A percentile compares a stretch with the other conserved stretches of the same genome.
These are phyloP conservation scores for Hemibagrus guttatus DNA, from an alignment of 2,797 vertebrate species.

Conservation along the genomic window DNA sequence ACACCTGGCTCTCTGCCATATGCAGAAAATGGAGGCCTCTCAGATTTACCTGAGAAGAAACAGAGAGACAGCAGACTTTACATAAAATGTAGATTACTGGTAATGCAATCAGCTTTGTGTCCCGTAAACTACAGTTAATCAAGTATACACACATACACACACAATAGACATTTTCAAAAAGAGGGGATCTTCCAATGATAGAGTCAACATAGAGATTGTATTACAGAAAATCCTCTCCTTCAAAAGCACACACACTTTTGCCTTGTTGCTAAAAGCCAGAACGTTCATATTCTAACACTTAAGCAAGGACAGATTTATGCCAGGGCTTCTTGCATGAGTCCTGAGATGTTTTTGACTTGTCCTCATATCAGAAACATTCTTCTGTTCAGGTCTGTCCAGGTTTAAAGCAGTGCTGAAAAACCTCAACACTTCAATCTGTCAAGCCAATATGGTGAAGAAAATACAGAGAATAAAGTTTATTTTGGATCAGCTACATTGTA, in stretches of 20 bases:
- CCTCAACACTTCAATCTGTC: background rate
- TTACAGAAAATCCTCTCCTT: background rate
- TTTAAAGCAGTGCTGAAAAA: background rate
- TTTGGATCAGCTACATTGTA: background rate
- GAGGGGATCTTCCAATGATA: background rate
- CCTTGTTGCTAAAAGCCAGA: background rate
- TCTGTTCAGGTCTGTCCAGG: background rate
- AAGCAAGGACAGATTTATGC: background rate
- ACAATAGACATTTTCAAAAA: background rate
- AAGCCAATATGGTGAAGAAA: too few species aligned
- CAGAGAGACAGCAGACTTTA: conserved; percentile 60
- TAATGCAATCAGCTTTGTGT: background rate
- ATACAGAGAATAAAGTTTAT: background rate
- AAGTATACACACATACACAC: background rate
- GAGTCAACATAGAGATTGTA: background rate
- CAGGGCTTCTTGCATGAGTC: background rate
- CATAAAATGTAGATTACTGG: background rate
- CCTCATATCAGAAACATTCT: background rate
- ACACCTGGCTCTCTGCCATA: conserved; percentile 86
- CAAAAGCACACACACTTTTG: background rate
- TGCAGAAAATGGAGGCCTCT: conserved; percentile 70
- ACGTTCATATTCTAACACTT: background rate
- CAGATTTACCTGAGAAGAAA: conserved; percentile 74
- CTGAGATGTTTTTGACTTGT: background rate
- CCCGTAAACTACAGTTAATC: background rate